phyloP scores from a whole-genome alignment of 2,888 invertebrate genomes.

The Yponomeuta plumbellus region DNA sequence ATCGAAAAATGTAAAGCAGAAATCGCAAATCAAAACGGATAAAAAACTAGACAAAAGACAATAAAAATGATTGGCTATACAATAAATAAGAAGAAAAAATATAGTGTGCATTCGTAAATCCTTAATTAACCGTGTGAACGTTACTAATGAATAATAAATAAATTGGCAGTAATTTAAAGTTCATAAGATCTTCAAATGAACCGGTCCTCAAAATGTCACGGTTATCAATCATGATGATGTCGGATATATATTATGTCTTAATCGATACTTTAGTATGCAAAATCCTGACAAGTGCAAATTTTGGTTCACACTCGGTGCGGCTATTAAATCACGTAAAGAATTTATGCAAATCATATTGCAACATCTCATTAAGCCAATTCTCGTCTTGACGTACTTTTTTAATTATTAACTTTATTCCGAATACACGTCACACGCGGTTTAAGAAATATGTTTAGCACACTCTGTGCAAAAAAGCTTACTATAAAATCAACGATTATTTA shows the following conservation, averaged over 20 bases:
- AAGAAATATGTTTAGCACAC: too few relatives aligned
- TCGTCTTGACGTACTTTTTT: too few relatives aligned
- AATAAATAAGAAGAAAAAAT: neutral
- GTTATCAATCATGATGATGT: neutral
- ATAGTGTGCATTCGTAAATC: neutral
- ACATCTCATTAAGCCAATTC: too few relatives aligned
- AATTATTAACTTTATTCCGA: too few relatives aligned
- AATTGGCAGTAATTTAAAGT: neutral
- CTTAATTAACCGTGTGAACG: neutral
- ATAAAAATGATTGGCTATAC: neutral
- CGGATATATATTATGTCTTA: neutral
- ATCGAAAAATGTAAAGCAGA: neutral
- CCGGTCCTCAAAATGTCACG: neutral
- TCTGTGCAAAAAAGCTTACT: too few relatives aligned
- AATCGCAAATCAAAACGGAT: neutral
- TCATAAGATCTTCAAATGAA: neutral
- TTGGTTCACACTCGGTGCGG: too few relatives aligned
- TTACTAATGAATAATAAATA: neutral
- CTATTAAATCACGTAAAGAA: too few relatives aligned
- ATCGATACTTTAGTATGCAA: neutral
- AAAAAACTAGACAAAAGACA: neutral
- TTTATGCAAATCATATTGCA: too few relatives aligned
- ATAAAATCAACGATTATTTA: too few relatives aligned
- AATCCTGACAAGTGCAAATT: neutral
- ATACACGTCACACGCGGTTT: too few relatives aligned